Base-by-base conservation (phyloP, 2,888 invertebrate species). In the Molanna angustata region DNA sequence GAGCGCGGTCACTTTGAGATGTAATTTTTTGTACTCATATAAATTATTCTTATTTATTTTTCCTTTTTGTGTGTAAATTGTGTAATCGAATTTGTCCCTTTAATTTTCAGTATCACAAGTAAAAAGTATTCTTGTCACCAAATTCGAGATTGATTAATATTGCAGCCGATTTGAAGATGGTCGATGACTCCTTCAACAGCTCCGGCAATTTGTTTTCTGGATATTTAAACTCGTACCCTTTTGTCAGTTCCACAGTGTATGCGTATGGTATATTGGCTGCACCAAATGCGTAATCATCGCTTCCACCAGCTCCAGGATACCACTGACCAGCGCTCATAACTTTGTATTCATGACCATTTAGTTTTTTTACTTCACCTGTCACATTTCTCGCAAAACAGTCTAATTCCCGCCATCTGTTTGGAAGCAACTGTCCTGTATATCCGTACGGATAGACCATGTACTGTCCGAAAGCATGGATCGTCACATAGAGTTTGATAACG, bases 391-490 rank as follows among this genome's bases (percentile, higher is more conserved):
- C 80, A 20, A 80, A 57, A 0, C 59, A 45, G 49, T 77, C 70
- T 2, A 83, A 64, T 48, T 71, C 72, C 43, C 69, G 69, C 69
- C 76, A 77, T 14, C 74, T 68, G 3, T 70, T 66, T 1, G 83
- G 80, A 17, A 79, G 63, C 1, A 53, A 72, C 0, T 76, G 64
- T 1, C 66, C 69, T 0, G 80, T 80, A 58, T 73, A 84, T 9
- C 83, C 83, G 82, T 83, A 85, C 0, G 84, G 84, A 61, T 83
- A 82, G 0, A 84, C 73, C 40, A 84, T 62, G 59, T 78, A 81
- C 55, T 79, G 74, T 2, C 86, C 86, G 58, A 84, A 88, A 1
- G 86, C 75, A 66, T 90, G 89, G 43, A 88, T 64, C 0, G 85
- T 80, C 1, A 88, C 67, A 65, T 86, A 89, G 17, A 84, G 67